These are phyloP conservation scores for Cylas formicarius DNA, from an alignment of 1,140 invertebrate genomes.

Conservation along the genomic window DNA sequence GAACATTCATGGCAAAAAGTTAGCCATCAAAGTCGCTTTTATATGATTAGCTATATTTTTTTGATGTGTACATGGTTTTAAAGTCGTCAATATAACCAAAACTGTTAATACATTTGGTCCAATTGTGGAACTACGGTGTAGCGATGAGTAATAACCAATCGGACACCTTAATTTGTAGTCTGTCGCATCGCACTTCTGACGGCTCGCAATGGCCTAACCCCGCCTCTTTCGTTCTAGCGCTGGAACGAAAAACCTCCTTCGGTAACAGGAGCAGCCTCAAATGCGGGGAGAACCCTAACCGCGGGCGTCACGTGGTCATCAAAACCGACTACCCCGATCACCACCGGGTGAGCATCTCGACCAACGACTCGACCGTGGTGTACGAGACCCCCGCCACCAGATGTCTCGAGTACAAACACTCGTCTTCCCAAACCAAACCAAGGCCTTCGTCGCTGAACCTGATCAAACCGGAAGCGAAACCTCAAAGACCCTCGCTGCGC, in stretches of 20 bases:
- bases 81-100: no score
- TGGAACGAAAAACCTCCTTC: constrained; percentile 24
- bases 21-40: background rate
- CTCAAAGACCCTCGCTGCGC: constrained; percentile 16
- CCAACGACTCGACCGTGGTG: constrained; percentile 22
- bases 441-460: constrained; percentile 30
- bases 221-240: constrained; percentile 19
- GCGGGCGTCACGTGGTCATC: constrained; percentile 35
- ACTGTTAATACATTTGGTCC: no score
- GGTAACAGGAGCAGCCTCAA: constrained; percentile 31
- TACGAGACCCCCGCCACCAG: constrained; percentile 24
- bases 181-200: background rate
- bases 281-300: constrained; percentile 16
- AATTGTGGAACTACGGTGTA: no score
- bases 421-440: constrained; percentile 14
- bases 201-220: background rate
- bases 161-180: no score
- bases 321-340: constrained; percentile 26
- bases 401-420: constrained; percentile 17
- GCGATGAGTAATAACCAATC: no score
- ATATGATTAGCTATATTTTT: background rate
- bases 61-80: no score
- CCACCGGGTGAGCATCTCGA: constrained; percentile 26
- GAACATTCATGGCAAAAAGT: background rate
- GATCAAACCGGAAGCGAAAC: constrained; percentile 20